phyloP scores from a whole-genome alignment of 2,113 vertebrate genomes.

The Mus spicilegus region DNA sequence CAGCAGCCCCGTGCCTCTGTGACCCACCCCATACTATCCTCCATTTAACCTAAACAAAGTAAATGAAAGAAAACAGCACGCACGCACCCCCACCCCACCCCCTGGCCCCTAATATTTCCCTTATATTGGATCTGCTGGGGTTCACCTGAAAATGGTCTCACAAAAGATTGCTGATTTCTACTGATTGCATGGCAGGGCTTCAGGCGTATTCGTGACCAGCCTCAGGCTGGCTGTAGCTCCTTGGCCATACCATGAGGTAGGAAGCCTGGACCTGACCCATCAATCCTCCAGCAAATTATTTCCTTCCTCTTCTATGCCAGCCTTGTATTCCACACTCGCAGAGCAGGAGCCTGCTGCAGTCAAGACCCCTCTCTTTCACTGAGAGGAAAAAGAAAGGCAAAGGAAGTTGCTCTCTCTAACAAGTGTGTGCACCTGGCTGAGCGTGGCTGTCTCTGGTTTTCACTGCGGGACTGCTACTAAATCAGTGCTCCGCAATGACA shows the following conservation, averaged over 20 bases:
- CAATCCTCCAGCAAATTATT: background rate
- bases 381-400: background rate
- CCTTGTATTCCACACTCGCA: background rate
- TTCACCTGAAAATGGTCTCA: background rate
- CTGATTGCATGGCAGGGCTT: rapidly evolving
- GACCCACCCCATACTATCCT: too few relatives aligned
- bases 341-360: rapidly evolving
- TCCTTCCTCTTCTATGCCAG: background rate
- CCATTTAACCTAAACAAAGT: background rate
- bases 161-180: background rate
- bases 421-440: background rate
- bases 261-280: background rate
- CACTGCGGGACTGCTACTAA: too few relatives aligned
- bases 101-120: rapidly evolving
- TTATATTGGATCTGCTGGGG: too few relatives aligned
- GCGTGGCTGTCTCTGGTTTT: background rate
- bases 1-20: background rate
- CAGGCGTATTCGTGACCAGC: background rate
- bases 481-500: rapidly evolving
- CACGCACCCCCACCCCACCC: background rate
- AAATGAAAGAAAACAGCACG: background rate
- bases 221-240: background rate
- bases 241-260: rapidly evolving
- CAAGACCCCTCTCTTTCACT: background rate
- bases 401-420: rapidly evolving